Percentiles rank a stretch among this genome's conserved stretches.
phyloP scores from a whole-genome alignment of 2,113 vertebrate genomes.

The Suncus etruscus region DNA sequence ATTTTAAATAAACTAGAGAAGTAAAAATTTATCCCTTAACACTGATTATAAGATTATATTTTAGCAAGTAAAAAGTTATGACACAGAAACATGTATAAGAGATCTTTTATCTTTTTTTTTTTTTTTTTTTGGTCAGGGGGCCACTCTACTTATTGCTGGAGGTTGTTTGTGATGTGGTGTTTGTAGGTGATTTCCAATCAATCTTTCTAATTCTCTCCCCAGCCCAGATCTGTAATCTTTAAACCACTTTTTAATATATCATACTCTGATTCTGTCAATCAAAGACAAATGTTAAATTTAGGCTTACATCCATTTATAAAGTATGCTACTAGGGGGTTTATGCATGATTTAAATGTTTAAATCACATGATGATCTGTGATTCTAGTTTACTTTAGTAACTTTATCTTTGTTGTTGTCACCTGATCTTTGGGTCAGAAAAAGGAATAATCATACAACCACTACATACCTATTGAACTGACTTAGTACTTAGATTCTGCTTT shows the following conservation, averaged over 20 bases:
- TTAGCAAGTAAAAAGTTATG: neutral
- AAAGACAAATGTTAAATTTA: conserved; percentile 46
- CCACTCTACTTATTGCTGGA: too few relatives aligned
- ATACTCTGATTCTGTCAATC: neutral
- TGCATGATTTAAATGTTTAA: neutral
- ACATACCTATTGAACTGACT: neutral
- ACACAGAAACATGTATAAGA: neutral
- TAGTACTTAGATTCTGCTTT: neutral
- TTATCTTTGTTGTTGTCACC: conserved; percentile 14
- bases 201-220: too few relatives aligned
- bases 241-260: neutral
- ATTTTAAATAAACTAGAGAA: conserved; percentile 21
- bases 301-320: neutral
- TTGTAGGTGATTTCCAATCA: too few relatives aligned
- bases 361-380: neutral
- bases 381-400: conserved; percentile 9
- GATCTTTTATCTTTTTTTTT: too few relatives aligned
- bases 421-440: neutral
- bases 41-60: neutral
- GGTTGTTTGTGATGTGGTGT: too few relatives aligned
- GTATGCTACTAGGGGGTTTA: neutral
- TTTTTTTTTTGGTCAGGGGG: too few relatives aligned
- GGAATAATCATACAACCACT: neutral
- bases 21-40: neutral
- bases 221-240: neutral